phyloP scores from a whole-genome alignment of 1,140 invertebrate species.

The Octopus bimaculoides region DNA sequence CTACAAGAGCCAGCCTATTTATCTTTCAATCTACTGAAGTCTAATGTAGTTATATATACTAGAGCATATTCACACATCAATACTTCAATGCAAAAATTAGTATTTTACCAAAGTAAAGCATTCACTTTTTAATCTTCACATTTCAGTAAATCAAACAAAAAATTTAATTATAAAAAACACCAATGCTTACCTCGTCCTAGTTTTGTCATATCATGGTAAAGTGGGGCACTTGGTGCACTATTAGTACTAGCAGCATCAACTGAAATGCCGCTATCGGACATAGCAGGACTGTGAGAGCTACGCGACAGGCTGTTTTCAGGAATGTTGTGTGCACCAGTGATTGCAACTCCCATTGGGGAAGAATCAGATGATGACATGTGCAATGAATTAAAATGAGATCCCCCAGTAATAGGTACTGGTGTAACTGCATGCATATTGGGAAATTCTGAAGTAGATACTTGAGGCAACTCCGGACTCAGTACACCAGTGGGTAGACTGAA shows the following conservation, averaged over 20 bases:
- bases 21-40: no score
- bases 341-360: slow-evolving; percentile 19
- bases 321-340: slow-evolving; percentile 18
- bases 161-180: not conserved
- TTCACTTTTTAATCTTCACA: no score
- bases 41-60: no score
- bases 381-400: slow-evolving; percentile 8
- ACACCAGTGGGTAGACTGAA: slow-evolving; percentile 54
- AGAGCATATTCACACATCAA: no score
- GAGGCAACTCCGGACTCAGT: slow-evolving; percentile 48
- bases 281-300: slow-evolving; percentile 50
- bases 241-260: slow-evolving; percentile 66
- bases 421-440: slow-evolving; percentile 17
- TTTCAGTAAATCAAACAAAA: no score
- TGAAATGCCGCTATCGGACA: slow-evolving; percentile 57
- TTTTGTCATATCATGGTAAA: slow-evolving; percentile 63
- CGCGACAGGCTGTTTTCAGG: slow-evolving; percentile 34
- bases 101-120: no score
- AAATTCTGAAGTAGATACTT: slow-evolving; percentile 17
- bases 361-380: slow-evolving; percentile 17
- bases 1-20: no score
- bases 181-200: not conserved
- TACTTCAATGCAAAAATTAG: no score
- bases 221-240: slow-evolving; percentile 69
- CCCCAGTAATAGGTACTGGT: slow-evolving; percentile 24